Evolutionary conservation across 1,140 invertebrate species (phyloP), one percentile per base, ranked within the genome.

Genomic region (Asbolus verrucosus): DNA sequence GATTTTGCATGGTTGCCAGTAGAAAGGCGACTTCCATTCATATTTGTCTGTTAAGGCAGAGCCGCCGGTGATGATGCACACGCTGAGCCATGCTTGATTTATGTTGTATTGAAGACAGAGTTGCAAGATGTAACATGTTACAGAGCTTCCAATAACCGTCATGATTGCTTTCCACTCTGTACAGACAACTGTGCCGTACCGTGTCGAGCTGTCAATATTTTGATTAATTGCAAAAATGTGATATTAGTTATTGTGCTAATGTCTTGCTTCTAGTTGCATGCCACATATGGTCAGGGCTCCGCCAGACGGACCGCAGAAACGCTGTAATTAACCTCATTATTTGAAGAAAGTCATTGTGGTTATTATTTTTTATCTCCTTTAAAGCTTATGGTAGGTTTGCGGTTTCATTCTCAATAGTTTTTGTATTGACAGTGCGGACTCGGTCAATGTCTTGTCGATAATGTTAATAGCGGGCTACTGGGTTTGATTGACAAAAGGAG

Each of bases 271-370:
- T 54, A 54, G 46, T 54, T 14, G 19, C n/a, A 27, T 13, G 21
- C 46, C 46, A 27, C 46, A 54, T 54, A 54, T 54, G 46, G 46
- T 16, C 41, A 46, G n/a, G n/a, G n/a, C n/a, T n/a, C n/a, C n/a
- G n/a, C n/a, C n/a, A n/a, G n/a, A n/a, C n/a, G n/a, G n/a, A n/a
- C 41, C 14, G 2, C 41, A 46, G 41, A 46, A 46, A 46, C 2
- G 46, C 46, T 27, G 46, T 54, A 54, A 54, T 54, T 54, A 54
- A 54, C 46, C 21, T 54, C 27, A 54, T 54, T 54, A 54, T 54
- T 54, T 54, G 46, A 54, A 54, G 46, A 54, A 54, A 54, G 46
- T 54, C 46, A 27, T 54, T 54, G 46, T 54, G 46, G 21, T 54
- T 27, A n/a, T 54, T 54, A 19, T 46, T 46, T 18, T 46, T 46